Evolutionary conservation across 2,888 invertebrate genomes (phyloP).

Genomic region (Glaucopsyche alexis): DNA sequence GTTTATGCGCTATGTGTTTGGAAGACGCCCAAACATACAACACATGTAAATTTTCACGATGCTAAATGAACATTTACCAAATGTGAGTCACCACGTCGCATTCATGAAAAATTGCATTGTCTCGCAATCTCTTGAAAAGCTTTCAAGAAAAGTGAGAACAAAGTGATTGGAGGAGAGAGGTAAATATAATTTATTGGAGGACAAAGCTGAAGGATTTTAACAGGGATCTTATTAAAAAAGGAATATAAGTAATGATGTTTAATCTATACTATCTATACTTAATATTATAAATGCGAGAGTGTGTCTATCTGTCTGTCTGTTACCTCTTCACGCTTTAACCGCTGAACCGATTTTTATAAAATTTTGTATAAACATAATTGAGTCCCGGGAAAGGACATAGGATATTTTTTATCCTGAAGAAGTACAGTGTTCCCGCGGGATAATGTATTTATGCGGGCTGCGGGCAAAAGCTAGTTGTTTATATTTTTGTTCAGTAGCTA

Average conservation of each 20-base stretch:
- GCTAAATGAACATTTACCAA: not conserved
- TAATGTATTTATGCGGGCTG: no score
- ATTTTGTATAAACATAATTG: no score
- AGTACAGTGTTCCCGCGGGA: no score
- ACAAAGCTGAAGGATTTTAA: not conserved
- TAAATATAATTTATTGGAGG: not conserved
- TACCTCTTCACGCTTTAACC: no score
- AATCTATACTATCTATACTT: no score
- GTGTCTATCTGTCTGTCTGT: no score
- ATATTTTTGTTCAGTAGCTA: not conserved
- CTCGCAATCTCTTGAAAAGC: slow-evolving; percentile 13
- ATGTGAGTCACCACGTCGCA: not conserved
- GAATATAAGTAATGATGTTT: not conserved
- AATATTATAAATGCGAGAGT: no score
- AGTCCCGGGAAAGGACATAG: no score
- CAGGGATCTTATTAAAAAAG: not conserved
- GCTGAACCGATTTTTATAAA: no score
- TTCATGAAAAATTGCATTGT: slow-evolving; percentile 24
- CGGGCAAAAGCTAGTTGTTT: no score
- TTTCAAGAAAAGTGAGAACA: slow-evolving; percentile 10
- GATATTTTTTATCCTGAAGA: no score
- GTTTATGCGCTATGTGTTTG: slow-evolving; percentile 14
- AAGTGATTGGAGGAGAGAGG: slow-evolving; percentile 4
- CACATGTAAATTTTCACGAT: not conserved
- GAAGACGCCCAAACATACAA: slow-evolving; percentile 15